These are phyloP conservation scores for Prunella fulvescens DNA, from an alignment of 2,113 vertebrate species.

Conservation along the genomic window DNA sequence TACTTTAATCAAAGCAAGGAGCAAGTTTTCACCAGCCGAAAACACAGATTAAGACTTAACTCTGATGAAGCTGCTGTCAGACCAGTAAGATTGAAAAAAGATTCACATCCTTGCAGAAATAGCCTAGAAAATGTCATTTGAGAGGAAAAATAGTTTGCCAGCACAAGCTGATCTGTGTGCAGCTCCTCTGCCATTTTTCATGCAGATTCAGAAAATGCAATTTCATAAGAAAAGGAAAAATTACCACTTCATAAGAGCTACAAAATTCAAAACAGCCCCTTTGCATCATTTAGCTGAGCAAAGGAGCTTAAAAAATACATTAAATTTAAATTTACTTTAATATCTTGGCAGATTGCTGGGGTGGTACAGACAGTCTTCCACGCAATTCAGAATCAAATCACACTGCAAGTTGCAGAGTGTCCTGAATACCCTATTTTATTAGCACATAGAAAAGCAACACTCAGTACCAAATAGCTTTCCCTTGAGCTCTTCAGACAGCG, in stretches of 20 bases:
- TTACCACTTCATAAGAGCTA: not conserved
- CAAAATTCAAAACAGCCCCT: not conserved
- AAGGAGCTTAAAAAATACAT: conserved; percentile 22
- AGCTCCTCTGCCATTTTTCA: conserved; percentile 31
- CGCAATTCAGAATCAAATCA: not conserved
- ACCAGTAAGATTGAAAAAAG: conserved; percentile 25
- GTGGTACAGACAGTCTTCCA: not conserved
- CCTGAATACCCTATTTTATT: not conserved
- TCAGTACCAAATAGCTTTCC: not conserved
- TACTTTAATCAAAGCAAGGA: conserved; percentile 25
- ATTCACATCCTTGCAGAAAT: conserved; percentile 23
- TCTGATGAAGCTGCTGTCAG: conserved; percentile 42
- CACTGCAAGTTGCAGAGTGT: not conserved
- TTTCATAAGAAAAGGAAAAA: conserved; percentile 35
- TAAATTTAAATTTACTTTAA: conserved; percentile 18
- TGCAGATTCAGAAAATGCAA: conserved; percentile 27
- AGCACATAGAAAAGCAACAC: not conserved
- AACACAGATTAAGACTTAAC: conserved; percentile 16
- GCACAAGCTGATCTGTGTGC: not conserved
- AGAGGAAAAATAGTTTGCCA: conserved; percentile 29
- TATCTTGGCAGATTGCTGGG: not conserved
- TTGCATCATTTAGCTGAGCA: not conserved
- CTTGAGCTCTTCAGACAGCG: not conserved
- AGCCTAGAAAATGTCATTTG: conserved; percentile 24
- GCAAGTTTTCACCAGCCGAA: not conserved